Percentiles rank a stretch among this genome's conserved stretches.
Conservation (phyloP, 2,797 vertebrate species). For the Chaetophractus vellerosus region DNA sequence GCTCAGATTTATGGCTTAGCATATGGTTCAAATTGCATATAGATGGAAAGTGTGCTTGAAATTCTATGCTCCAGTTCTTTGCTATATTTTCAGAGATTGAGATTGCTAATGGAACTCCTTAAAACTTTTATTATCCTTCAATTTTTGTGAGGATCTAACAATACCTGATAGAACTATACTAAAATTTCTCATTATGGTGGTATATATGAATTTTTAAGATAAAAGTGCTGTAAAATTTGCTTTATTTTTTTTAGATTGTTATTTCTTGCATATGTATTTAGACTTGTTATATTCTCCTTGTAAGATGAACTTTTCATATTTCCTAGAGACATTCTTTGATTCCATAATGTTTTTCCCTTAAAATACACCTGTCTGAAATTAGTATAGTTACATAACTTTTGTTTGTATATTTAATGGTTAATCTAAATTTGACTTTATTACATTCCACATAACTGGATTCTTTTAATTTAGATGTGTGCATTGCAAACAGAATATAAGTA, state of each 20-base stretch:
- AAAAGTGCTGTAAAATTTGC: background rate
- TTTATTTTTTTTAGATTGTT: background rate
- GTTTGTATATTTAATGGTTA: background rate
- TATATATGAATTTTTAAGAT: background rate
- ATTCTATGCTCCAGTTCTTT: background rate
- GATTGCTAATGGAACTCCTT: background rate
- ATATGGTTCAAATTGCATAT: background rate
- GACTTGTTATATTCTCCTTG: background rate
- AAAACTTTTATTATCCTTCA: background rate
- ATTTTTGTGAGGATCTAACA: background rate
- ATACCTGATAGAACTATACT: background rate
- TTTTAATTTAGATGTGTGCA: background rate
- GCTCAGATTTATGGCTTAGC: background rate
- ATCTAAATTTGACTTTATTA: constrained; percentile 16
- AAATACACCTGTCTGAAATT: background rate
- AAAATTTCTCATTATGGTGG: background rate
- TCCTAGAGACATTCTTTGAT: background rate
- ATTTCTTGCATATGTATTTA: background rate
- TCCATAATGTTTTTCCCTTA: background rate
- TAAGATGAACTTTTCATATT: background rate
- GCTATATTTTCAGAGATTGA: background rate
- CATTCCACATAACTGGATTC: background rate
- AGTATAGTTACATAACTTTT: background rate
- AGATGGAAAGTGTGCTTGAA: background rate
- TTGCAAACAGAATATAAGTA: background rate